Conservation (phyloP, 2,888 invertebrate genomes). For the Agonum fuliginosum region DNA sequence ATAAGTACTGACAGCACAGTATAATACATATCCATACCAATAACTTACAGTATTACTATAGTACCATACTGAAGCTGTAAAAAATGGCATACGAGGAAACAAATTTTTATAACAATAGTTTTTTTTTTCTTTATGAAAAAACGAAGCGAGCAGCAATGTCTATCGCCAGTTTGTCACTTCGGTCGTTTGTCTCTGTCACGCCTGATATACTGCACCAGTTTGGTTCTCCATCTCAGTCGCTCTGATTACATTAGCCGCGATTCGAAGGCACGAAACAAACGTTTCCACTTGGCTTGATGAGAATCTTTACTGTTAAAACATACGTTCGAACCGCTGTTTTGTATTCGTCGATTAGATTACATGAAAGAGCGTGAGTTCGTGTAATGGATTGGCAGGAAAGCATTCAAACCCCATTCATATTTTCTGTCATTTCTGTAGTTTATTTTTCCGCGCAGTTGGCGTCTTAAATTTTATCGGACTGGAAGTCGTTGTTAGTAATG, state of each 20-base stretch:
- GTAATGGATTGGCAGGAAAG: constrained; percentile 35
- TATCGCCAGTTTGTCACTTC: not conserved
- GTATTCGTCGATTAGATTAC: constrained; percentile 15
- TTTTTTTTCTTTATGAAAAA: no score
- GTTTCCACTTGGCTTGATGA: constrained; percentile 20
- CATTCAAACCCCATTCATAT: constrained; percentile 37
- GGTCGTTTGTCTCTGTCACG: constrained; percentile 10
- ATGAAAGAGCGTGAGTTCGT: constrained; percentile 23
- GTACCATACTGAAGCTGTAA: no score
- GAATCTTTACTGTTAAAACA: constrained; percentile 19
- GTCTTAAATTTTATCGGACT: constrained; percentile 23
- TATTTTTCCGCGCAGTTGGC: constrained; percentile 31
- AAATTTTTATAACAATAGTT: no score
- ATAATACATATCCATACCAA: no score
- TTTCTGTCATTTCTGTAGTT: constrained; percentile 35
- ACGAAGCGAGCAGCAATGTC: no score
- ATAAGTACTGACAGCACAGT: no score
- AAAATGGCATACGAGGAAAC: no score
- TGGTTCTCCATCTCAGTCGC: not conserved
- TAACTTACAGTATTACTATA: no score
- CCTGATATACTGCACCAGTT: not conserved
- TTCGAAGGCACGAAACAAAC: constrained; percentile 23
- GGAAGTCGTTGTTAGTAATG: constrained; percentile 33
- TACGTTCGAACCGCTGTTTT: constrained; percentile 17
- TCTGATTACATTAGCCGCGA: constrained; percentile 10